These are phyloP conservation scores for Hemicordylus capensis DNA, from an alignment of 2,113 vertebrate genomes.

Conservation along the genomic window DNA sequence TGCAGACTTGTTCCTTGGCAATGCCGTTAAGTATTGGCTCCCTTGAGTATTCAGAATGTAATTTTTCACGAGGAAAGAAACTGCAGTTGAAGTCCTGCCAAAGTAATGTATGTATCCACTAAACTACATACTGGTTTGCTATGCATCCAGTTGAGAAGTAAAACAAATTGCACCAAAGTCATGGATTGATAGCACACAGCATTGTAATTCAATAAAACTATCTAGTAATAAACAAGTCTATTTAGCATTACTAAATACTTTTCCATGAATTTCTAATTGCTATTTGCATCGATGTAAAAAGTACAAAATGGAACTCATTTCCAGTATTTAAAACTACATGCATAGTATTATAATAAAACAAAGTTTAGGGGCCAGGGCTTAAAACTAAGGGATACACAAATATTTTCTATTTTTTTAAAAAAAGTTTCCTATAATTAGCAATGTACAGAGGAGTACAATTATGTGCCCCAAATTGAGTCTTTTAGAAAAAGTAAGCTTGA, in stretches of 20 bases:
- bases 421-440: conserved; percentile 37
- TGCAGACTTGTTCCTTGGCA: neutral
- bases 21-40: conserved; percentile 13
- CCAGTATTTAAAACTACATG: conserved; percentile 26
- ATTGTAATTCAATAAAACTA: conserved; percentile 23
- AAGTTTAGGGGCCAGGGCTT: conserved; percentile 16
- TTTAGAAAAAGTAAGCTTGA: conserved; percentile 51
- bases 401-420: conserved; percentile 11
- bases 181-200: conserved; percentile 10
- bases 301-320: conserved; percentile 15
- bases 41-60: neutral
- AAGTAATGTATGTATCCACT: neutral
- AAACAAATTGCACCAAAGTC: conserved; percentile 13
- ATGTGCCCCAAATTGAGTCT: conserved; percentile 12
- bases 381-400: conserved; percentile 11
- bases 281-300: neutral
- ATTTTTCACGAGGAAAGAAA: conserved; percentile 7
- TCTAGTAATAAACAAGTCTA: neutral
- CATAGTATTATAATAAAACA: conserved; percentile 6
- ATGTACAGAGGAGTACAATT: conserved; percentile 25
- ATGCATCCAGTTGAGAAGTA: neutral
- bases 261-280: conserved; percentile 16
- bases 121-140: neutral
- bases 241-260: neutral
- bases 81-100: neutral